Base-by-base conservation (phyloP, 1,140 invertebrate genomes). In the Adelges cooleyi region DNA sequence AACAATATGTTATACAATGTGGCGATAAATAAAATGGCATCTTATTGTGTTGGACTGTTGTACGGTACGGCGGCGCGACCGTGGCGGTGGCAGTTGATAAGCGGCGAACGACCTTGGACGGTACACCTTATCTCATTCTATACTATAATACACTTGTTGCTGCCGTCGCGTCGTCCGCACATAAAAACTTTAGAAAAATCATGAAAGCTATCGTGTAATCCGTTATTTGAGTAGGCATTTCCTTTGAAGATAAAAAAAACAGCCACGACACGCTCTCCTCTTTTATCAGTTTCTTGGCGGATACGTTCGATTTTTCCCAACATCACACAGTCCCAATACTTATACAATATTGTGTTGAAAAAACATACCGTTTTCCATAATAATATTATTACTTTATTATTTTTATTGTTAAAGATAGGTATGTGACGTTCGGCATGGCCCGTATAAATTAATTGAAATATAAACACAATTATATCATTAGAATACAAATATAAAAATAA, bases 211-310 rank as follows among this genome's bases (percentile, higher is more conserved):
- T 59, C 11, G 17, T 59, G 15, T 48, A 62, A 46, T 33, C 25
- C 17, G 56, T 59, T 59, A 59, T 59, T 59, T 40, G 40, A 59
- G 54, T 44, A 59, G 54, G 54, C 23, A 59, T 59, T 59, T 59
- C 54, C 54, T 59, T 27, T n/a, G 10, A 15, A 59, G 54, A 59
- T 59, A 44, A 44, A 40, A 15, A 54, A 54, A 52, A 52, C n/a
- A n/a, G n/a, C n/a, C n/a, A n/a, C n/a, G n/a, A n/a, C n/a, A n/a
- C n/a, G n/a, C n/a, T n/a, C n/a, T n/a, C n/a, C n/a, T n/a, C n/a
- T n/a, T n/a, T n/a, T n/a, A n/a, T n/a, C n/a, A n/a, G n/a, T n/a
- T n/a, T n/a, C n/a, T n/a, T n/a, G n/a, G n/a, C n/a, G n/a, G n/a
- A n/a, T n/a, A n/a, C n/a, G n/a, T n/a, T n/a, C 29, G 29, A 33